Evolutionary conservation across 2,113 vertebrate genomes (phyloP), one percentile per base, ranked within the genome.

Genomic region (Tenrec ecaudatus): DNA sequence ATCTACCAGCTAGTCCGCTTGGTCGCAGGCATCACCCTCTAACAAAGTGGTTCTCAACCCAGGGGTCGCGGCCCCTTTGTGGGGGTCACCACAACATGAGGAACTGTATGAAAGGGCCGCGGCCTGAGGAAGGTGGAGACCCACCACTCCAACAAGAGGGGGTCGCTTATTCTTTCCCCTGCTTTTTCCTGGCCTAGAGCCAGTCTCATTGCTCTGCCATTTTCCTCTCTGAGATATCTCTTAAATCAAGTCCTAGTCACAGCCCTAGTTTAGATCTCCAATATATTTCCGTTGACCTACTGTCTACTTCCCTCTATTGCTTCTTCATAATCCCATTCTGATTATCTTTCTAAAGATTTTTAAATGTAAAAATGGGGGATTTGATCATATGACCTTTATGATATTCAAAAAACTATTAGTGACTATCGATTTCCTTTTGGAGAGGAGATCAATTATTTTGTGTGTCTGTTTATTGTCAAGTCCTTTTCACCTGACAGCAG

Each of bases 271-370:
- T n/a, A 87, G 81, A 43, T 80, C 14, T 43, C 86, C 60, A 29
- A 33, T 78, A 8, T 80, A 22, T 86, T 27, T 64, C 2, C 71
- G 14, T 58, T 58, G 57, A 15, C 47, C 47, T 53, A 53, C 47
- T 53, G 15, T 60, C 25, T 23, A 57, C 33, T 83, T 14, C 38
- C 20, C 38, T 53, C 47, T 86, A 0, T 36, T 11, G 8, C 15
- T 86, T 87, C 23, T 84, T 86, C 38, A 27, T 69, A 75, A 58
- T 86, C 11, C 11, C 23, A 76, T 80, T 47, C 1, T 43, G 81
- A 43, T 79, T 77, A 71, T 88, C 38, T 94, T 76, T 87, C 29
- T 53, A 81, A 91, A 53, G 57, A 11, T 62, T 88, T 81, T 73
- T 86, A 53, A 53, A 53, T 76, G 4, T 10, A 68, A 19, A 33